A percentile compares a stretch with the other conserved stretches of the same genome.
Conservation (phyloP, 2,797 vertebrate genomes). For the Aphelocoma californica region DNA sequence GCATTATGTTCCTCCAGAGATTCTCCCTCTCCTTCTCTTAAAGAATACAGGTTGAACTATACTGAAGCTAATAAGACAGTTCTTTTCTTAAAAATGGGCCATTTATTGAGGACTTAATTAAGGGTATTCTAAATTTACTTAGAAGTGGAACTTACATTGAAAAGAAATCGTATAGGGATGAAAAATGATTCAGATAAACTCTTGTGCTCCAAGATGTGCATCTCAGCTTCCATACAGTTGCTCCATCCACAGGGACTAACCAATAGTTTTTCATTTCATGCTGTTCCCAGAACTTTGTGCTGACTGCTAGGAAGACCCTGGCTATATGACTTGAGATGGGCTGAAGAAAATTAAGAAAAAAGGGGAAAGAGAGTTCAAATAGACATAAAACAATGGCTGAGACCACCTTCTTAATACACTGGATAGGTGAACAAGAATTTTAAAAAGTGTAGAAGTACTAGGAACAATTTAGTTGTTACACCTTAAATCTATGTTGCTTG, state of each 20-base stretch:
- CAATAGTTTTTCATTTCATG: background rate
- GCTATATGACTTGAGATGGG: background rate
- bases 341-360: background rate
- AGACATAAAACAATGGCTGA: background rate
- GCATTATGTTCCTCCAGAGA: background rate
- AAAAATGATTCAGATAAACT: background rate
- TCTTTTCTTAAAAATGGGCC: background rate
- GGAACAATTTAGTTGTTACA: background rate
- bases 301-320: background rate
- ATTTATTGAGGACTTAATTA: background rate
- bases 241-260: background rate
- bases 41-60: background rate
- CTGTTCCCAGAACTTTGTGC: background rate
- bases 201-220: background rate
- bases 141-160: background rate
- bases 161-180: background rate
- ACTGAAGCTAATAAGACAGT: background rate
- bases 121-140: background rate
- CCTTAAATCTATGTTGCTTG: background rate
- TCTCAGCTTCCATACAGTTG: background rate
- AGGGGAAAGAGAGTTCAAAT: background rate
- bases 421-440: background rate
- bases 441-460: background rate
- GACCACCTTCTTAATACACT: background rate
- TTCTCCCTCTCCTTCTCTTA: background rate